phyloP scores from a whole-genome alignment of 2,113 vertebrate genomes.

The Megaptera novaeangliae region DNA sequence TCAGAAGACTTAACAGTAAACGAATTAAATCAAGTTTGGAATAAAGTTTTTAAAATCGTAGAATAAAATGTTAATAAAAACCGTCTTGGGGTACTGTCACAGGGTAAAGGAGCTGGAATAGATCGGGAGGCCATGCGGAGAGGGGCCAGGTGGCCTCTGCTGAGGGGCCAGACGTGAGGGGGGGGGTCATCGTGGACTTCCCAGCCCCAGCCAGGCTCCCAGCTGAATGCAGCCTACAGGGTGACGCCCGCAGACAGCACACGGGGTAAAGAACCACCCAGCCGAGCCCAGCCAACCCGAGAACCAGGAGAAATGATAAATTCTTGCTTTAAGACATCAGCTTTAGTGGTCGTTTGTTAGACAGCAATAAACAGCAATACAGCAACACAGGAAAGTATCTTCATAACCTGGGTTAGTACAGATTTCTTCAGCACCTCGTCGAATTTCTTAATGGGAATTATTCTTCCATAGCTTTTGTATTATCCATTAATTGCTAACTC shows the following conservation, averaged over 20 bases:
- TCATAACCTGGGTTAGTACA: background rate
- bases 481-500: background rate
- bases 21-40: background rate
- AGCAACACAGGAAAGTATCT: background rate
- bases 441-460: background rate
- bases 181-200: background rate
- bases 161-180: no score
- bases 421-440: background rate
- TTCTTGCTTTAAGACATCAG: background rate
- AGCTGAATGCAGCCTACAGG: background rate
- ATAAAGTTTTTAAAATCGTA: background rate
- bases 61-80: background rate
- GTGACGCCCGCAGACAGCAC: background rate
- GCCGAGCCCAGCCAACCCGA: background rate
- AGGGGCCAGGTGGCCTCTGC: no score
- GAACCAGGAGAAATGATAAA: background rate
- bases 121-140: background rate
- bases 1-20: background rate
- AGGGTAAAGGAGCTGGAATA: background rate
- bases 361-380: background rate
- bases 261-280: background rate
- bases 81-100: background rate
- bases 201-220: background rate
- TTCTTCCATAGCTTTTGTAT: background rate
- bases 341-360: background rate